A percentile compares a stretch with the other conserved stretches of the same genome.
Conservation (phyloP, 2,113 vertebrate species). For the Nothoprocta pentlandii region DNA sequence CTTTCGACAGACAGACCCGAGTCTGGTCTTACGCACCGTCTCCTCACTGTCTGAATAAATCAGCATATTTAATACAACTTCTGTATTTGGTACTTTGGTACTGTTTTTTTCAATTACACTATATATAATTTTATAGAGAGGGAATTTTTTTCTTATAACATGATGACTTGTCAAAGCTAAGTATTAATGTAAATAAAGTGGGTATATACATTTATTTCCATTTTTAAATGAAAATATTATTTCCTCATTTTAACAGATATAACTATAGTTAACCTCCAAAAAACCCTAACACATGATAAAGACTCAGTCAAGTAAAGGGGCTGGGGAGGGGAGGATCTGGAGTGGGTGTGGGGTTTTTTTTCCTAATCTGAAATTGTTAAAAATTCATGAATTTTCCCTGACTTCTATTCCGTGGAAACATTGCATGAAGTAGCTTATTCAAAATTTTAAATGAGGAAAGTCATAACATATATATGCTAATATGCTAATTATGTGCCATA, state of each 20-base stretch:
- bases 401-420: background rate
- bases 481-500: background rate
- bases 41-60: background rate
- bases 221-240: background rate
- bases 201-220: background rate
- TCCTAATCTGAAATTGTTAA: background rate
- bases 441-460: background rate
- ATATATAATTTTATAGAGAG: background rate
- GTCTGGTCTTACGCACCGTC: slow-evolving; percentile 38
- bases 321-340: too few relatives aligned
- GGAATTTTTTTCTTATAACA: background rate
- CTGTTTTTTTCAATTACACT: rapidly evolving
- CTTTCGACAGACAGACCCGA: slow-evolving; percentile 24
- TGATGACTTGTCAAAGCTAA: background rate
- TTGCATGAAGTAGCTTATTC: background rate
- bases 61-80: background rate
- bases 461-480: too few relatives aligned
- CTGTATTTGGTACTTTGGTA: background rate
- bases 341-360: background rate
- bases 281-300: background rate
- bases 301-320: background rate
- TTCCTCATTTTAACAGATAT: background rate
- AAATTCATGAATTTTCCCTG: rapidly evolving
- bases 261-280: background rate
- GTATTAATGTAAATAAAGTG: background rate